Conservation (phyloP, 2,888 invertebrate species). For the Melipona beecheii region DNA sequence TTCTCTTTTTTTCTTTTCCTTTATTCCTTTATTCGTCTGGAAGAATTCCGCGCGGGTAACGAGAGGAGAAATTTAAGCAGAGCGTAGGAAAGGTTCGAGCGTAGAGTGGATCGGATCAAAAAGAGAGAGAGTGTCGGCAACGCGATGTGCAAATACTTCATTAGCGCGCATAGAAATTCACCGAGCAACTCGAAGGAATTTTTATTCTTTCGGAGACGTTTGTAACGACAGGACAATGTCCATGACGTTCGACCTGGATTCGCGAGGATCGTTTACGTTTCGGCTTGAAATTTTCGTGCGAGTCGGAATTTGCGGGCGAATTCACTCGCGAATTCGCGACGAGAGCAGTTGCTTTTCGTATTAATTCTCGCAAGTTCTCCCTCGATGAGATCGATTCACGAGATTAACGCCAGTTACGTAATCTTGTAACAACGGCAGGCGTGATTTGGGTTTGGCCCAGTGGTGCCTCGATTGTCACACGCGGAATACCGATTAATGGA, state of each 20-base stretch:
- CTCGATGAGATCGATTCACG: neutral
- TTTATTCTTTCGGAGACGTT: conserved; percentile 38
- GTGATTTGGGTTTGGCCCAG: too few species aligned
- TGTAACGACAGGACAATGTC: conserved; percentile 12
- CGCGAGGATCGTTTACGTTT: conserved; percentile 49
- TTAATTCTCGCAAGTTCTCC: neutral
- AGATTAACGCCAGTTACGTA: neutral
- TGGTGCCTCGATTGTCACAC: too few species aligned
- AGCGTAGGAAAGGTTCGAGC: neutral
- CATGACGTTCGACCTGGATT: conserved; percentile 12
- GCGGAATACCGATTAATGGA: neutral
- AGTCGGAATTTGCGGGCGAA: conserved; percentile 28
- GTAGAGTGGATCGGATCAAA: conserved; percentile 18
- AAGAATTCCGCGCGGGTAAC: neutral
- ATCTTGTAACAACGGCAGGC: neutral
- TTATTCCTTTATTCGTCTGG: neutral
- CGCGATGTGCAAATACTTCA: conserved; percentile 53
- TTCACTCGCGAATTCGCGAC: conserved; percentile 13
- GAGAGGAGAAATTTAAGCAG: neutral
- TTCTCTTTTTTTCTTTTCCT: neutral
- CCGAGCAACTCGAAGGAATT: conserved; percentile 25
- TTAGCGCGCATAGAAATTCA: conserved; percentile 41
- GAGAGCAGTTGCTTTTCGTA: neutral
- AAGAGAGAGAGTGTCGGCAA: neutral
- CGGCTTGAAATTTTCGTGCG: conserved; percentile 17